Evolutionary conservation across 2,888 invertebrate genomes (phyloP), one percentile per base, ranked within the genome.

Genomic region (Rhamphomyia laevipes): DNA sequence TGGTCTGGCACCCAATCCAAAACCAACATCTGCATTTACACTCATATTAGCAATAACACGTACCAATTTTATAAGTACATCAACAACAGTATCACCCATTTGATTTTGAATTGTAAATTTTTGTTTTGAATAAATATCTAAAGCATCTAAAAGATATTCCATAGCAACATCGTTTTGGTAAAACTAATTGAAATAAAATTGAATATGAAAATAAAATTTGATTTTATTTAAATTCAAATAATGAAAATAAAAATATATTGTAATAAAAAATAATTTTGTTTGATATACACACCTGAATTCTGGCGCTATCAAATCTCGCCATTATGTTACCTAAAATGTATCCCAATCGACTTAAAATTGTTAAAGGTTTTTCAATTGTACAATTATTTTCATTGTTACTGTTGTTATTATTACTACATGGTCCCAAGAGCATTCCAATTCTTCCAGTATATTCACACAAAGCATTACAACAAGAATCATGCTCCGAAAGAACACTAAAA

Each of bases 301-400:
- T 71, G 1, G 86, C 83, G 40, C 75, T 74, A 52, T 88, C 84
- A 59, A 81, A 81, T 57, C 81, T 82, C 17, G 89, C 86, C 61
- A 89, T 82, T 68, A 90, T 80, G 65, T 91, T 91, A 18, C 91
- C 90, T 41, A 91, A 73, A 53, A 86, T 85, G 67, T 89, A 91
- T 2, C 86, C 82, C 46, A 90, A 73, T 3, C 90, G 75, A 49
- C 69, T 68, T 7, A 71, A 58, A 11, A 71, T 53, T 7, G 66
- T 63, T 42, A 71, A 51, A 9, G 62, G 48, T 9, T 68, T 69
- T 43, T 70, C 70, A 9, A 60, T 60, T 9, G 56, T 51, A 30
- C 54, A 55, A 33, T 53, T 57, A 16, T 47, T 30, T n/a, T 43
- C 30, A 15, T 54, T 45, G 17, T 50, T 51, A n/a, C 33, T 31